phyloP scores from a whole-genome alignment of 2,797 vertebrate species.

The Allobates femoralis region DNA sequence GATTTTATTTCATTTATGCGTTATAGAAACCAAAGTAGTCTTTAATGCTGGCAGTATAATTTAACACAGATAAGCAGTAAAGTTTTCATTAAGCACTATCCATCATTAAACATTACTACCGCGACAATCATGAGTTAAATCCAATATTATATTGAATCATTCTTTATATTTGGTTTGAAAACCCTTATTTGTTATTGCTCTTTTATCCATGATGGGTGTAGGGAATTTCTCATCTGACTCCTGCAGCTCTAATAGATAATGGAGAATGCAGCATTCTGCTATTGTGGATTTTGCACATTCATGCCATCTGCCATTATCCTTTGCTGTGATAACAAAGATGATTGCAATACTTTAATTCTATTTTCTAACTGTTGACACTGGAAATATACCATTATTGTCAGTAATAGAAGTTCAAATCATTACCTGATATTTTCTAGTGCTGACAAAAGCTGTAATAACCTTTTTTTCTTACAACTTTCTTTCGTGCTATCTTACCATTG shows the following conservation, averaged over 20 bases:
- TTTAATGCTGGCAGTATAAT: slow-evolving; percentile 36
- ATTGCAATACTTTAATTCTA: slow-evolving; percentile 21
- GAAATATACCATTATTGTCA: slow-evolving; percentile 2
- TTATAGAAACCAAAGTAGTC: slow-evolving; percentile 16
- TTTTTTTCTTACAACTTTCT: background rate
- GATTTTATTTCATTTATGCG: slow-evolving; percentile 24
- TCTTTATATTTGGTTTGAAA: slow-evolving; percentile 20
- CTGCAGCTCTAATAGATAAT: background rate
- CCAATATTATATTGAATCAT: slow-evolving; percentile 24
- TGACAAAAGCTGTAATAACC: background rate
- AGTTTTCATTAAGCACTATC: slow-evolving; percentile 29
- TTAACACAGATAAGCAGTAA: slow-evolving; percentile 40
- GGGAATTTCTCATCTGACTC: background rate
- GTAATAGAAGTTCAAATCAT: background rate
- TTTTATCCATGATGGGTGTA: background rate
- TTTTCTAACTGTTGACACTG: slow-evolving; percentile 8
- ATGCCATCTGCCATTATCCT: background rate
- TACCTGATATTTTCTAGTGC: background rate
- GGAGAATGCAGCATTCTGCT: slow-evolving; percentile 2
- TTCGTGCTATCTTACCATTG: background rate
- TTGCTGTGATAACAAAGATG: background rate
- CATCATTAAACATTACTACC: slow-evolving; percentile 49
- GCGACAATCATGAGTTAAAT: slow-evolving; percentile 19
- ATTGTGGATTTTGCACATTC: background rate
- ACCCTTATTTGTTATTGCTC: slow-evolving; percentile 15